phyloP scores from a whole-genome alignment of 2,797 vertebrate genomes.

The Oreochromis grahami region DNA sequence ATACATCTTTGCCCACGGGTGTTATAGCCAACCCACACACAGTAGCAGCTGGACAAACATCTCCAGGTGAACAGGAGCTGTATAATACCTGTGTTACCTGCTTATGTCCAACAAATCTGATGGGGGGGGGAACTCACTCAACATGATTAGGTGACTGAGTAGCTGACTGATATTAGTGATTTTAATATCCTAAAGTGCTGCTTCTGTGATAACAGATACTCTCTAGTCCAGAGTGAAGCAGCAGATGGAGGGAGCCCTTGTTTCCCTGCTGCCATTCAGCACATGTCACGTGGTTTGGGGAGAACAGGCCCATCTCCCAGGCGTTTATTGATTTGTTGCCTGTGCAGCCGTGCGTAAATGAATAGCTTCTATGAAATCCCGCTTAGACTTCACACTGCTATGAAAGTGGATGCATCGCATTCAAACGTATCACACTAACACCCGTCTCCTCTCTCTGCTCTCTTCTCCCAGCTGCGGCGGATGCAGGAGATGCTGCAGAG shows the following conservation, averaged over 20 bases:
- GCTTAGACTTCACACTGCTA: neutral
- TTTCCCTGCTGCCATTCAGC: neutral
- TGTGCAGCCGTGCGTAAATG: conserved; percentile 20
- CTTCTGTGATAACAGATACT: neutral
- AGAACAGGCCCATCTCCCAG: neutral
- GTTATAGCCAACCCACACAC: neutral
- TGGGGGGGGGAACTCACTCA: neutral
- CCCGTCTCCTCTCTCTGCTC: neutral
- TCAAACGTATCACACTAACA: neutral
- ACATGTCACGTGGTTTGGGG: conserved; percentile 24
- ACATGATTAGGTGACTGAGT: neutral
- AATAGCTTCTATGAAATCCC: neutral
- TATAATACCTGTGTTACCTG: neutral
- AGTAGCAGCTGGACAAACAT: neutral
- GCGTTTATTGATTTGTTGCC: conserved; percentile 32
- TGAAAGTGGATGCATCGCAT: neutral
- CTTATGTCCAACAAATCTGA: neutral
- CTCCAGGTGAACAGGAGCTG: neutral
- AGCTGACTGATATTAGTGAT: neutral
- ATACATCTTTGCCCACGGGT: neutral
- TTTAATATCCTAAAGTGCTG: neutral
- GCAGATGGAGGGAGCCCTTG: neutral
- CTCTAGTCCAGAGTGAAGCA: neutral
- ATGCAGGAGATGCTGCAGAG: conserved; percentile 84
- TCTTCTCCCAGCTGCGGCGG: conserved; percentile 68